These are phyloP conservation scores for Teleogryllus oceanicus DNA, from an alignment of 2,888 invertebrate species.

Conservation along the genomic window DNA sequence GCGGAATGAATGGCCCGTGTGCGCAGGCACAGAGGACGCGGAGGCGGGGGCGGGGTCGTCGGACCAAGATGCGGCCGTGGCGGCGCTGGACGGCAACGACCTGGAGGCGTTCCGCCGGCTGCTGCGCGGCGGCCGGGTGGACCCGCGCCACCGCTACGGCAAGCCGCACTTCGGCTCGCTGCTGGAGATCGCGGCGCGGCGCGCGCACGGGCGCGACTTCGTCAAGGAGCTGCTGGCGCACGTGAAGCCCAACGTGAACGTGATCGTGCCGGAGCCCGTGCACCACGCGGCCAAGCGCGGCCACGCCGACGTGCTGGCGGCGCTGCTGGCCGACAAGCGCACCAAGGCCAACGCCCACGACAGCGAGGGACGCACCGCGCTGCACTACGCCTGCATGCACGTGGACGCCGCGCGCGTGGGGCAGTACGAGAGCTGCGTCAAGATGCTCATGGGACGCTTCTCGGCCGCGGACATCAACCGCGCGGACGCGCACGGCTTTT, in stretches of 20 bases:
- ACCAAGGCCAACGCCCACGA: slow-evolving; percentile 54
- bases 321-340: slow-evolving; percentile 47
- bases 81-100: slow-evolving; percentile 55
- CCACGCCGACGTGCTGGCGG: slow-evolving; percentile 50
- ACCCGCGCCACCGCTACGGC: slow-evolving; percentile 56
- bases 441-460: background rate
- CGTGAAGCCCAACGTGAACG: slow-evolving; percentile 59
- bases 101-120: slow-evolving; percentile 53
- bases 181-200: slow-evolving; percentile 55
- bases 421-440: background rate
- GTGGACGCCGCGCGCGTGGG: slow-evolving; percentile 39
- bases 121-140: slow-evolving; percentile 49
- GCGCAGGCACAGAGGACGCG: background rate
- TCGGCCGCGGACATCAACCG: background rate
- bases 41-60: background rate
- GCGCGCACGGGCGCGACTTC: slow-evolving; percentile 54
- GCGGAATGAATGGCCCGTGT: too few species aligned
- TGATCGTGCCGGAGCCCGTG: slow-evolving; percentile 58
- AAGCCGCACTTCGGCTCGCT: slow-evolving; percentile 59
- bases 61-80: slow-evolving; percentile 47
- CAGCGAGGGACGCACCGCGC: slow-evolving; percentile 53
- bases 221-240: slow-evolving; percentile 58
- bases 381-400: slow-evolving; percentile 54
- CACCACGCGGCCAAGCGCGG: slow-evolving; percentile 62
- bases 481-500: background rate